A percentile compares a stretch with the other conserved stretches of the same genome.
phyloP scores from a whole-genome alignment of 2,888 invertebrate genomes.

The Athripsodes cinereus region DNA sequence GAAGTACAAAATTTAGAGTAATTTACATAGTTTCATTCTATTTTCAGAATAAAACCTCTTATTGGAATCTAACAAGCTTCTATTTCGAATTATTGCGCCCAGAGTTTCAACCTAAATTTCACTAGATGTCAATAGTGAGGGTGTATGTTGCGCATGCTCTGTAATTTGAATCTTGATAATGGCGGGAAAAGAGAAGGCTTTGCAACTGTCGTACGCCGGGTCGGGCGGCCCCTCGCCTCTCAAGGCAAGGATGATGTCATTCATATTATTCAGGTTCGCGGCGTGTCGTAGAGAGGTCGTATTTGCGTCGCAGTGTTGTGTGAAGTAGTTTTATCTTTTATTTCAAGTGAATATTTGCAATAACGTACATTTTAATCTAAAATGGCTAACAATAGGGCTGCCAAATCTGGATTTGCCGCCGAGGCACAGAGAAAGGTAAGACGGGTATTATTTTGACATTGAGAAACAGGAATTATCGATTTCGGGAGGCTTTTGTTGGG shows the following conservation, averaged over 20 bases:
- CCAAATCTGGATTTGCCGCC: constrained; percentile 92
- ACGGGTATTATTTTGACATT: not conserved
- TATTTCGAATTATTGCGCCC: too few species aligned
- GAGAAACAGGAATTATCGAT: constrained; percentile 15
- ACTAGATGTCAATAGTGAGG: not conserved
- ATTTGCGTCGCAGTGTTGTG: constrained; percentile 7
- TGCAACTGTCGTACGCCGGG: constrained; percentile 2
- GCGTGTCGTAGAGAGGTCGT: not conserved
- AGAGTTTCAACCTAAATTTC: too few species aligned
- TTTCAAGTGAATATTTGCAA: constrained; percentile 8
- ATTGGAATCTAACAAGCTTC: too few species aligned
- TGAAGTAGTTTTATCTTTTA: constrained; percentile 13
- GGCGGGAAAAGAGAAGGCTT: constrained; percentile 13
- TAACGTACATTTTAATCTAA: constrained; percentile 7
- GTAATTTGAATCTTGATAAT: constrained; percentile 15
- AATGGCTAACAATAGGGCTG: constrained; percentile 79
- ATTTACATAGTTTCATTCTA: too few species aligned
- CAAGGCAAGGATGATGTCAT: constrained; percentile 16
- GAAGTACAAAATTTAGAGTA: too few species aligned
- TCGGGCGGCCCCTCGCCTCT: too few species aligned
- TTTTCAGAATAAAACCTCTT: too few species aligned
- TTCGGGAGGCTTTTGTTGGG: constrained; percentile 15
- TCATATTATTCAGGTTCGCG: constrained; percentile 14
- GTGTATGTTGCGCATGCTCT: constrained; percentile 5
- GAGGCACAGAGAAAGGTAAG: constrained; percentile 90